Conservation (phyloP, 2,888 invertebrate genomes). For the Meloe dianella region DNA sequence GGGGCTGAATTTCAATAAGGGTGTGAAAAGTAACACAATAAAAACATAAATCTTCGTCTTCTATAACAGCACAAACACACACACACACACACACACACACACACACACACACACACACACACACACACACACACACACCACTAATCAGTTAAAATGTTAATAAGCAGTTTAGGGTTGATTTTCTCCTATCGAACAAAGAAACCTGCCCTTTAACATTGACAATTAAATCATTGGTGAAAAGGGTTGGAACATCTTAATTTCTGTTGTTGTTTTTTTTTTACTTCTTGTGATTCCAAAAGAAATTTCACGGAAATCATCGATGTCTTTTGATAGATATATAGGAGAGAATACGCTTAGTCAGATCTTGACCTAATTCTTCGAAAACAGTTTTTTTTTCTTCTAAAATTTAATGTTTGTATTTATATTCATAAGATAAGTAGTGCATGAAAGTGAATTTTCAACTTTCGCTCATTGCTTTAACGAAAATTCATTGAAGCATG, state of each 20-base stretch:
- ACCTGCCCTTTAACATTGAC: conserved; percentile 16
- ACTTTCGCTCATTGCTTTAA: conserved; percentile 5
- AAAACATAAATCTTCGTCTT: conserved; percentile 17
- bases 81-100: not conserved
- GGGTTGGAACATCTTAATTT: conserved; percentile 30
- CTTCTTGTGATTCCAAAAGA: not conserved
- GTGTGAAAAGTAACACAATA: conserved; percentile 24
- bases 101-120: not conserved
- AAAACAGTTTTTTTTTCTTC: not conserved
- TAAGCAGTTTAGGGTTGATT: conserved; percentile 23
- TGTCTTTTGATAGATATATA: conserved; percentile 18
- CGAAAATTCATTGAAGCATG: not conserved
- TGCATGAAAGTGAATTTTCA: conserved; percentile 13
- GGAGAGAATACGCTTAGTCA: conserved; percentile 16
- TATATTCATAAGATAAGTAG: conserved; percentile 12
- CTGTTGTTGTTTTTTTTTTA: not conserved
- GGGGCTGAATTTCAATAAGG: not conserved
- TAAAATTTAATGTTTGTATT: not conserved
- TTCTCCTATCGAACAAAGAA: not conserved
- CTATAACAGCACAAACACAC: too few species aligned
- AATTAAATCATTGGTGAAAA: conserved; percentile 28
- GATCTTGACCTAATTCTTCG: conserved; percentile 3
- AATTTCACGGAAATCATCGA: conserved; percentile 34
- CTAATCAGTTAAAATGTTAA: conserved; percentile 30
- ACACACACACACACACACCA: not conserved